phyloP scores from a whole-genome alignment of 2,888 invertebrate genomes.

The Parnassius glacialis region DNA sequence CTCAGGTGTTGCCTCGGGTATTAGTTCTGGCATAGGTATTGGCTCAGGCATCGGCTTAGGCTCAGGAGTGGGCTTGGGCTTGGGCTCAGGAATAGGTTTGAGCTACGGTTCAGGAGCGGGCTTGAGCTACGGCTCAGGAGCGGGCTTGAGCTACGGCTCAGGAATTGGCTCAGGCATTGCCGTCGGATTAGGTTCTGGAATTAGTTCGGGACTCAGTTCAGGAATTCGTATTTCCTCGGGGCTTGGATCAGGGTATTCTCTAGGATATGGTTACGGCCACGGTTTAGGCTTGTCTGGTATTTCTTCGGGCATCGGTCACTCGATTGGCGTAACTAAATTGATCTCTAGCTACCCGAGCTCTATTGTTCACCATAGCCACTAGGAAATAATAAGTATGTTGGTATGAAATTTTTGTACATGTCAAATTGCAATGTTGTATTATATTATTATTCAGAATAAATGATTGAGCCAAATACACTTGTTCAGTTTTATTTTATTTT shows the following conservation, averaged over 20 bases:
- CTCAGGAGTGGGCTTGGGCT: conserved; percentile 17
- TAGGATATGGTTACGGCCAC: conserved; percentile 23
- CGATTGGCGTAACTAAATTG: conserved; percentile 26
- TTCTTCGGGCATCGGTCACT: conserved; percentile 17
- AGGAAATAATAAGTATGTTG: conserved; percentile 23
- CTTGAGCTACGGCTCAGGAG: conserved; percentile 26
- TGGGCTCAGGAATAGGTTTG: conserved; percentile 18
- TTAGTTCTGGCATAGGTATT: conserved; percentile 9
- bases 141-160: conserved; percentile 29
- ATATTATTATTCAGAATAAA: conserved; percentile 28
- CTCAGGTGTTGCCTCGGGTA: conserved; percentile 17
- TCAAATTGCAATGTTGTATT: conserved; percentile 32
- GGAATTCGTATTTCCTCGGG: conserved; percentile 24
- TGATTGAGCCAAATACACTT: conserved; percentile 19
- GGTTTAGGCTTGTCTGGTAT: no score
- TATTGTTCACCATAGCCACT: conserved; percentile 27
- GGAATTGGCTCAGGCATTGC: conserved; percentile 21
- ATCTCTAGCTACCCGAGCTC: conserved; percentile 26
- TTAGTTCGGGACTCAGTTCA: conserved; percentile 4
- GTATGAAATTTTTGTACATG: conserved; percentile 33
- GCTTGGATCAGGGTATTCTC: conserved; percentile 26
- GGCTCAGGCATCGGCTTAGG: conserved; percentile 21
- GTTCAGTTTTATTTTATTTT: conserved; percentile 3
- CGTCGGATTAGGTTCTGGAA: conserved; percentile 27
- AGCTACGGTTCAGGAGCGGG: conserved; percentile 26